Percentiles rank a stretch among this genome's conserved stretches.
Conservation (phyloP, 2,888 invertebrate species). For the Eueremaeus valkanovi region DNA sequence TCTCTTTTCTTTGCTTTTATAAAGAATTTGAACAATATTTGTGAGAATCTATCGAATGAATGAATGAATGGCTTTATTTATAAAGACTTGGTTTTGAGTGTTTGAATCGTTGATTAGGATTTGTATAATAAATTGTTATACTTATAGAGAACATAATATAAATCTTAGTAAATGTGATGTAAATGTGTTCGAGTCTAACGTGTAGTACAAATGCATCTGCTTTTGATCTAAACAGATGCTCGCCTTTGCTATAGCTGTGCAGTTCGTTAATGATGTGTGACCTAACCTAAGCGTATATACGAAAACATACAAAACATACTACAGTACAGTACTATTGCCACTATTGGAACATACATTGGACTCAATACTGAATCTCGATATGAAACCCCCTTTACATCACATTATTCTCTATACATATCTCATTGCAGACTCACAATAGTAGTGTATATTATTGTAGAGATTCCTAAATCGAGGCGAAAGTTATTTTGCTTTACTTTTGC, state of each 20-base stretch:
- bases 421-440: not conserved
- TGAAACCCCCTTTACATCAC: not conserved
- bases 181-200: conserved; percentile 27
- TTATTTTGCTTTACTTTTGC: conserved; percentile 14
- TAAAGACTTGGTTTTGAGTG: not conserved
- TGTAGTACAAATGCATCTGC: conserved; percentile 32
- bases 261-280: conserved; percentile 36
- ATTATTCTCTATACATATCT: too few species aligned
- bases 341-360: too few species aligned
- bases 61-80: not conserved
- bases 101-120: conserved; percentile 24
- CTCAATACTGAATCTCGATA: too few species aligned
- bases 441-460: not conserved
- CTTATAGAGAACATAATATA: not conserved
- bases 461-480: not conserved
- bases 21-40: not conserved
- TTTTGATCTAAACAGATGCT: conserved; percentile 35
- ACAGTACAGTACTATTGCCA: too few species aligned
- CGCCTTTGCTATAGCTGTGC: conserved; percentile 7
- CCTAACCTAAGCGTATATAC: conserved; percentile 9
- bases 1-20: not conserved
- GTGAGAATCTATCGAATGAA: not conserved
- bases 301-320: too few species aligned
- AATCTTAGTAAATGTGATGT: conserved; percentile 29
- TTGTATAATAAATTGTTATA: conserved; percentile 21